phyloP scores from a whole-genome alignment of 23 tunicate species.

The Oikopleura vanhoeffeni region DNA sequence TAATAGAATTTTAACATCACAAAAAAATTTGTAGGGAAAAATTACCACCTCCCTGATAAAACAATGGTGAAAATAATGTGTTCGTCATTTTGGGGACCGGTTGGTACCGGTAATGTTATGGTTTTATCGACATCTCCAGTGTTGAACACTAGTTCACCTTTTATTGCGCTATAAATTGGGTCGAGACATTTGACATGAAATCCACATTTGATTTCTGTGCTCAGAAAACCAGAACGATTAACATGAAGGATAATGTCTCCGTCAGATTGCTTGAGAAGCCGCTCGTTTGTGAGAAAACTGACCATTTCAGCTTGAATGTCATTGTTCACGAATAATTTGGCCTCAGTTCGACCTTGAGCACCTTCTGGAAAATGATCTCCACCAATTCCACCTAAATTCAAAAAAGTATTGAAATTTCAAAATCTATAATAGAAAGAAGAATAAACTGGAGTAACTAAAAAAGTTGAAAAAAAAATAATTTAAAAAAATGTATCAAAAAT shows the following conservation, averaged over 20 bases:
- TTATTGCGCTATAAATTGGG: background rate
- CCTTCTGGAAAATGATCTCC: slow-evolving; percentile 3
- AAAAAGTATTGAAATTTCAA: too few species aligned
- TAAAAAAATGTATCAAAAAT: too few species aligned
- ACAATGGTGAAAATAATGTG: slow-evolving; percentile 2
- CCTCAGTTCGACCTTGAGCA: background rate
- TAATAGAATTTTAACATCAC: too few species aligned
- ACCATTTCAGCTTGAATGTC: background rate
- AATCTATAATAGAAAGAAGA: too few species aligned
- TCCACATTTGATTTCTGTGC: background rate
- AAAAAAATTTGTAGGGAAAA: too few species aligned
- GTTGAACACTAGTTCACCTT: background rate
- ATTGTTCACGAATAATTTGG: slow-evolving; percentile 7
- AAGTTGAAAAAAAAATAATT: too few species aligned
- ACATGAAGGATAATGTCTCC: background rate
- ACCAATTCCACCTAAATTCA: slow-evolving; percentile 11
- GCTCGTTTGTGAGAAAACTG: background rate
- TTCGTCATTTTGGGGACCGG: background rate
- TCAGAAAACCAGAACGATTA: slow-evolving; percentile 2
- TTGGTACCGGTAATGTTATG: background rate
- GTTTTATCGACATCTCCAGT: slow-evolving; percentile 6
- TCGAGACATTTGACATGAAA: slow-evolving; percentile 7
- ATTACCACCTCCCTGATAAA: too few species aligned
- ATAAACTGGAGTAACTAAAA: too few species aligned
- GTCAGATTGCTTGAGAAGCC: background rate